Evolutionary conservation across 92 coral and sea anemone species (phyloP).

Genomic region (Meandrina meandrites): DNA sequence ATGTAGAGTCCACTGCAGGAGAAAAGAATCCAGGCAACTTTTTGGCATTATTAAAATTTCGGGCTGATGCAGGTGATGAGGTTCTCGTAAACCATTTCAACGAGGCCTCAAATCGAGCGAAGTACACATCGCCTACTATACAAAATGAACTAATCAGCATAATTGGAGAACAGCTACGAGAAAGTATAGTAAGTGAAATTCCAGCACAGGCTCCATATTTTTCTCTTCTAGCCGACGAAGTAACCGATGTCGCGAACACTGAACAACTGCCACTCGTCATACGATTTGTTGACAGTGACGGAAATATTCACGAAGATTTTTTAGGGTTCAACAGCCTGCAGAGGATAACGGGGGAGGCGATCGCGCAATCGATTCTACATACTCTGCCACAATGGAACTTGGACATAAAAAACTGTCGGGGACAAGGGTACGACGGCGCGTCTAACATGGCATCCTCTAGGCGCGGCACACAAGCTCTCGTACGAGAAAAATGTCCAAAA

Average conservation of each 20-base stretch:
- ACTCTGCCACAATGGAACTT: slow-evolving; percentile 56
- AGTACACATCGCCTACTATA: slow-evolving; percentile 29
- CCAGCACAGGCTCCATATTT: background rate
- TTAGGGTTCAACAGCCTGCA: slow-evolving; percentile 34
- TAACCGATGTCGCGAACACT: slow-evolving; percentile 48
- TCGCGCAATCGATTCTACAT: slow-evolving; percentile 15
- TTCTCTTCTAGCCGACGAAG: slow-evolving; percentile 58
- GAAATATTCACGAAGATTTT: slow-evolving; percentile 44
- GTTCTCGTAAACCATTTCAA: slow-evolving; percentile 35
- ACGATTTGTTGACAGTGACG: slow-evolving; percentile 47
- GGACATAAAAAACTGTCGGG: slow-evolving; percentile 55
- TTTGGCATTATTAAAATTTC: slow-evolving; percentile 43
- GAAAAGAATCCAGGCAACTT: slow-evolving; percentile 39
- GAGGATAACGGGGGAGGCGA: slow-evolving; percentile 47
- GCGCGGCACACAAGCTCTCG: slow-evolving; percentile 52
- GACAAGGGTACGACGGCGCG: slow-evolving; percentile 59
- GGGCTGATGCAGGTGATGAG: slow-evolving; percentile 43
- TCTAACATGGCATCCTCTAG: slow-evolving; percentile 48
- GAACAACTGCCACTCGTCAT: slow-evolving; percentile 55
- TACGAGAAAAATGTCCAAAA: slow-evolving; percentile 39
- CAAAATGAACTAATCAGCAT: slow-evolving; percentile 39
- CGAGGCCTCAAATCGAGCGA: slow-evolving; percentile 29
- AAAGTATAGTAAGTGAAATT: slow-evolving; percentile 30
- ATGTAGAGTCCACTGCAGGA: slow-evolving; percentile 14
- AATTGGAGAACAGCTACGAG: slow-evolving; percentile 34